phyloP scores from a whole-genome alignment of 2,888 invertebrate species.

The Dynastes tityus region DNA sequence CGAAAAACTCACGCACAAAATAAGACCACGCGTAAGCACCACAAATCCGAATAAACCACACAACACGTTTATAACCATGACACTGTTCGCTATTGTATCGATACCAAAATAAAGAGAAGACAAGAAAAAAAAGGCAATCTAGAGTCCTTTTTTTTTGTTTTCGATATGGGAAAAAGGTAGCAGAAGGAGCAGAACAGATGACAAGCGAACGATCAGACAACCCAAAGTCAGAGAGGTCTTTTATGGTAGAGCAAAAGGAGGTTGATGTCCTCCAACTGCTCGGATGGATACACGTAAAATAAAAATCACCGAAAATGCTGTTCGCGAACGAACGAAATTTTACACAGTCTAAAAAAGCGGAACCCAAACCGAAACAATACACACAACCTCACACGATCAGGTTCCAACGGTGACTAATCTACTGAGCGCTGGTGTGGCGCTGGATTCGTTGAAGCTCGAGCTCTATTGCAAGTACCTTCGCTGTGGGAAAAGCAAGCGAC shows the following conservation, averaged over 20 bases:
- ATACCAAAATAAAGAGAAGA: constrained; percentile 1
- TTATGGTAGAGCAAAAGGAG: background rate
- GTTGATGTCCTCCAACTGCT: constrained; percentile 30
- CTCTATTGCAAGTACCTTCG: constrained; percentile 1
- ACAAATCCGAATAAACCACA: constrained; percentile 11
- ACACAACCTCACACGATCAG: background rate
- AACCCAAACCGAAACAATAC: background rate
- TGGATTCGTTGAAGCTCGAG: background rate
- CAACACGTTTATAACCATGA: constrained; percentile 4
- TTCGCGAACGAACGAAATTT: background rate
- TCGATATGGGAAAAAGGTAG: background rate
- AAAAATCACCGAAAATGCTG: constrained; percentile 21
- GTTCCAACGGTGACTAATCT: constrained; percentile 18
- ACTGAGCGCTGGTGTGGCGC: constrained; percentile 8
- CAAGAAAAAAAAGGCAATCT: constrained; percentile 7
- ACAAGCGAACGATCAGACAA: constrained; percentile 9
- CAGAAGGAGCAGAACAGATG: constrained; percentile 19
- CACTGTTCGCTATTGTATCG: constrained; percentile 19
- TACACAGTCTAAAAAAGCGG: background rate
- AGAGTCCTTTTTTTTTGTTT: background rate
- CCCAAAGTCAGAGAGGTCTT: constrained; percentile 2
- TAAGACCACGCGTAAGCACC: background rate
- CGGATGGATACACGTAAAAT: constrained; percentile 7
- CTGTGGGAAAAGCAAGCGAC: constrained; percentile 17
- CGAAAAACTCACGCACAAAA: constrained; percentile 23